phyloP scores from a whole-genome alignment of 2,113 vertebrate species.

The Neogale vison region DNA sequence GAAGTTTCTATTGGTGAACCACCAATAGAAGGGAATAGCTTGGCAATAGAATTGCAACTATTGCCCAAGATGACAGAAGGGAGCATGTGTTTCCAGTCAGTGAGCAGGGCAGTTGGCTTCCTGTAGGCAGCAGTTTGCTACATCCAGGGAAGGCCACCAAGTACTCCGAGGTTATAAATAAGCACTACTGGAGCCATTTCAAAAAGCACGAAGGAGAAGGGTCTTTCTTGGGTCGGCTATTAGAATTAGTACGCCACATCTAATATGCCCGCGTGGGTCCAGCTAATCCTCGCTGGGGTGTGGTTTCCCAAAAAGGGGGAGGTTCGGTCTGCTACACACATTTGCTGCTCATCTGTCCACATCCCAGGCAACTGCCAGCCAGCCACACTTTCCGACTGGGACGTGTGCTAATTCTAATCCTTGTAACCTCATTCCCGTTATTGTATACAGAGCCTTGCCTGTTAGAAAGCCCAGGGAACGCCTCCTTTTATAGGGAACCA shows the following conservation, averaged over 20 bases:
- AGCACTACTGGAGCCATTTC: slow-evolving; percentile 30
- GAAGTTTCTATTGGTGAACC: slow-evolving; percentile 47
- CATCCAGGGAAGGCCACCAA: slow-evolving; percentile 51
- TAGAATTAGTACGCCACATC: background rate
- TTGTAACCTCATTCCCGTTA: background rate
- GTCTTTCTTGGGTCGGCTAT: slow-evolving; percentile 6
- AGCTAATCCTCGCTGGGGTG: background rate
- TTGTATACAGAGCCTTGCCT: background rate
- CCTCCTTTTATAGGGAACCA: background rate
- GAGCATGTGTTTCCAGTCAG: slow-evolving; percentile 71
- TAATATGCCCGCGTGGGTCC: background rate
- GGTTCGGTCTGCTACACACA: background rate
- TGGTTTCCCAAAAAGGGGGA: background rate
- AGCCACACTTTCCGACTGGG: accelerated
- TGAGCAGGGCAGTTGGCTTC: slow-evolving; percentile 61
- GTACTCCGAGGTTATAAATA: slow-evolving; percentile 67
- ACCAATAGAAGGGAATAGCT: slow-evolving; percentile 60
- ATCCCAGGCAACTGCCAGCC: background rate
- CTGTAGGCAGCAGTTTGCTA: slow-evolving; percentile 61
- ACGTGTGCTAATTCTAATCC: background rate
- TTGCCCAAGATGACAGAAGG: slow-evolving; percentile 64
- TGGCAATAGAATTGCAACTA: slow-evolving; percentile 60
- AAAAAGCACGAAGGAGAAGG: background rate
- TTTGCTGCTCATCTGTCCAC: slow-evolving; percentile 46
- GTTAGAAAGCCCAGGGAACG: background rate